Evolutionary conservation across 2,797 vertebrate species (phyloP).

Genomic region (Leucoraja ocellata): DNA sequence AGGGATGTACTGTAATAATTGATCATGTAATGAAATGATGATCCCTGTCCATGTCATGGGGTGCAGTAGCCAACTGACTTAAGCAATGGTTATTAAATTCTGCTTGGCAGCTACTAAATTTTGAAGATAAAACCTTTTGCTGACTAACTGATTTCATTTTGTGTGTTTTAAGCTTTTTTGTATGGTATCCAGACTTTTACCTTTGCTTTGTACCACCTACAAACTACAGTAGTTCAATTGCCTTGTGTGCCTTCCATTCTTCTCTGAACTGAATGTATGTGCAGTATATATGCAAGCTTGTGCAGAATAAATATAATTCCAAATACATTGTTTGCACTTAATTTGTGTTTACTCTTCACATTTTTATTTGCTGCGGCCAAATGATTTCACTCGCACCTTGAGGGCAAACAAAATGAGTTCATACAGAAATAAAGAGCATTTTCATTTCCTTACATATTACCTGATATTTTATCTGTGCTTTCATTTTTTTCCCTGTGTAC

Average conservation of each 20-base stretch:
- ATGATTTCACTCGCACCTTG: slow-evolving; percentile 1
- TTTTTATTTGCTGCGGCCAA: slow-evolving; percentile 24
- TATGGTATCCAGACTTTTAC: slow-evolving; percentile 81
- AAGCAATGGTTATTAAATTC: slow-evolving; percentile 59
- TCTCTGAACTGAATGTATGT: slow-evolving; percentile 99
- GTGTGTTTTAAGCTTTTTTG: slow-evolving; percentile 82
- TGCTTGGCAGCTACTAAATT: slow-evolving; percentile 86
- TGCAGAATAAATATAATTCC: slow-evolving; percentile 95
- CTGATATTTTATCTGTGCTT: neutral
- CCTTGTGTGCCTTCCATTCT: slow-evolving; percentile 98
- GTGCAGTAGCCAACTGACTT: slow-evolving; percentile 77
- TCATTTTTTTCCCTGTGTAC: neutral
- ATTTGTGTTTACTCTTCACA: slow-evolving; percentile 13
- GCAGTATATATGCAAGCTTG: slow-evolving; percentile 99
- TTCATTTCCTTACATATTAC: neutral
- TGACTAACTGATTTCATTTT: slow-evolving; percentile 65
- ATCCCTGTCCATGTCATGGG: slow-evolving; percentile 66
- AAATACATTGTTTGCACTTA: slow-evolving; percentile 59
- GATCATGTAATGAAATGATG: slow-evolving; percentile 70
- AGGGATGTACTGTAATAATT: slow-evolving; percentile 92
- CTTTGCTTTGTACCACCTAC: slow-evolving; percentile 89
- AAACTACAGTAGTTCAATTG: slow-evolving; percentile 94
- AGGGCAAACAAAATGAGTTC: neutral
- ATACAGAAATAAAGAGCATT: neutral
- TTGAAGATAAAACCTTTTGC: slow-evolving; percentile 57